Evolutionary conservation across 1,140 invertebrate species (phyloP).

Genomic region (Tyrophagus putrescentiae): DNA sequence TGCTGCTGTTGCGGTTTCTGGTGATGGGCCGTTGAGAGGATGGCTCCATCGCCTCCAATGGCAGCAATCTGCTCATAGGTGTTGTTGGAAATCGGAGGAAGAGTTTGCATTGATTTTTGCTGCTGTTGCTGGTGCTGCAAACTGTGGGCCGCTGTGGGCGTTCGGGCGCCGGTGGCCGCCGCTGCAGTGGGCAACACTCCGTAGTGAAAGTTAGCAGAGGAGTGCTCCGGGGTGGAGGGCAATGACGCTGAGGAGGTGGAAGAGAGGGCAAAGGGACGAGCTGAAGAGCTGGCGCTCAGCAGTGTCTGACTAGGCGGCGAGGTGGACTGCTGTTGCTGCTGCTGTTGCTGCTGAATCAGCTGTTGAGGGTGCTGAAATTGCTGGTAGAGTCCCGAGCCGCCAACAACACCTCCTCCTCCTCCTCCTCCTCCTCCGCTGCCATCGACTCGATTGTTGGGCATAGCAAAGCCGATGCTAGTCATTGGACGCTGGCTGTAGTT

Average conservation of each 20-base stretch:
- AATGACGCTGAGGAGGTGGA: constrained; percentile 7
- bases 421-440: not conserved
- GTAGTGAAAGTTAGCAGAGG: too few species aligned
- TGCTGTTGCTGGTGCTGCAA: too few species aligned
- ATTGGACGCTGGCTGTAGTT: constrained; percentile 6
- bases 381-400: not conserved
- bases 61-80: too few species aligned
- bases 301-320: not conserved
- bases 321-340: not conserved
- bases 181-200: too few species aligned
- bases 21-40: too few species aligned
- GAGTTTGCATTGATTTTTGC: too few species aligned
- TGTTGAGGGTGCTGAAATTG: not conserved
- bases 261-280: not conserved
- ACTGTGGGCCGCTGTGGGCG: too few species aligned
- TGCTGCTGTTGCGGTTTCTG: too few species aligned
- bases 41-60: too few species aligned
- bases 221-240: constrained; percentile 15
- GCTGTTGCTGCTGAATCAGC: not conserved
- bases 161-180: too few species aligned
- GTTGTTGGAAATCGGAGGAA: too few species aligned
- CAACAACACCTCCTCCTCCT: not conserved
- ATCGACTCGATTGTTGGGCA: not conserved
- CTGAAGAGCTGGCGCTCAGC: not conserved
- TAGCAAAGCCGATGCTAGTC: not conserved